Conservation (phyloP, 2,797 vertebrate species). For the Sciaenops ocellatus region DNA sequence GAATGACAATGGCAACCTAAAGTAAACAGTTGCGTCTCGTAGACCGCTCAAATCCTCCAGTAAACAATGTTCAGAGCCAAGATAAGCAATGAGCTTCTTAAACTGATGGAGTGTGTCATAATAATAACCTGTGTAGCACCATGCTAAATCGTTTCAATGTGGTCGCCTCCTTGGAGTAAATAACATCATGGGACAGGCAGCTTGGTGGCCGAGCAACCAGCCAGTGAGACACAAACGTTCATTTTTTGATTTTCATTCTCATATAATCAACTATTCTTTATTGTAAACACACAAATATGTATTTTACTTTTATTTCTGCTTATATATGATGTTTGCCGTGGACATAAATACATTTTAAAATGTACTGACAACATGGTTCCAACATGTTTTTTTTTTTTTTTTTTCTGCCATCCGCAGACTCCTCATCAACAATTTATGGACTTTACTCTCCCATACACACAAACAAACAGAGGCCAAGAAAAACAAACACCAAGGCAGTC, state of each 20-base stretch:
- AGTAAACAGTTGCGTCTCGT: conserved; percentile 70
- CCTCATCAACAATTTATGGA: conserved; percentile 50
- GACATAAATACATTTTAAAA: conserved; percentile 8
- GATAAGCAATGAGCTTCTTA: conserved; percentile 73
- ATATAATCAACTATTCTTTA: not conserved
- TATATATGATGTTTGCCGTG: not conserved
- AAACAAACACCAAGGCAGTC: conserved; percentile 1
- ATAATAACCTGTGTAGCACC: conserved; percentile 68
- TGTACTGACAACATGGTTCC: conserved; percentile 17
- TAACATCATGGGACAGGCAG: conserved; percentile 31
- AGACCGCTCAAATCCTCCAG: conserved; percentile 64
- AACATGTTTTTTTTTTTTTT: conserved; percentile 25
- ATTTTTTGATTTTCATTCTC: not conserved
- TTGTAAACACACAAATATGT: not conserved
- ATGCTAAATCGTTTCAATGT: conserved; percentile 53
- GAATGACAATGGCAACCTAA: conserved; percentile 74
- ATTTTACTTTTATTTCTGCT: not conserved
- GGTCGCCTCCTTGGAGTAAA: conserved; percentile 55
- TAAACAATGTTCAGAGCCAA: conserved; percentile 74
- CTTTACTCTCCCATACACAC: conserved; percentile 7
- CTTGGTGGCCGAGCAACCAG: conserved; percentile 14
- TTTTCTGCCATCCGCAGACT: conserved; percentile 24
- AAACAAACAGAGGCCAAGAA: conserved; percentile 15
- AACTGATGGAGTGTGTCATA: conserved; percentile 72
- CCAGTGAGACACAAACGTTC: not conserved